Evolutionary conservation across 2,888 invertebrate species (phyloP), one percentile per base, ranked within the genome.

Genomic region (Dynastes maya): DNA sequence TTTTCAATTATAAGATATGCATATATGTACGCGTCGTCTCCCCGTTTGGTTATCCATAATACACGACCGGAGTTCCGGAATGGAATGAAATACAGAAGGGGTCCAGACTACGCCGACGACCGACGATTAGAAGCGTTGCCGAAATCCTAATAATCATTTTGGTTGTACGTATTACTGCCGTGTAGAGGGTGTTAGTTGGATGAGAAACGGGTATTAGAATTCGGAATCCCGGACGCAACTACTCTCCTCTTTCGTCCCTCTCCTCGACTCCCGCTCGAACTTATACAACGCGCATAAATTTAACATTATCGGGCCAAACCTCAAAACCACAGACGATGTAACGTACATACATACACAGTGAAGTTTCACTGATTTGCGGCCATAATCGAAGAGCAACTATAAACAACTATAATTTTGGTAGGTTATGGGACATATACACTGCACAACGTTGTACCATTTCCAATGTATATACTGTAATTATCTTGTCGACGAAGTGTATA

Each of bases 351-450:
- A 74, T 74, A 74, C 72, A 74, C 61, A 45, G 72, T 61, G 76
- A 78, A 78, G 80, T 81, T 78, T 79, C 79, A 80, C 81, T 81
- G 81, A 82, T 82, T 83, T 82, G 82, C 81, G 82, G 82, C 76
- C 74, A 78, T 79, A 81, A 82, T 78, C 80, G 78, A 80, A 79
- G 80, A 79, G 58, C 79, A 77, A 83, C 80, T 82, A 82, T 81
- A 81, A 80, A 79, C 81, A 78, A 78, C 76, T 80, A 82, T 83
- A 82, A 83, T 82, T 83, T 83, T 82, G 82, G 45, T 27, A 81
- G 83, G 82, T 83, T 80, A 76, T 58, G 65, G 53, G 45, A 37
- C 78, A 51, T 16, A 51, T 71, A 77, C 71, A 37, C 16, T 51
- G 63, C 27, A 63, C 40, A 22, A 29, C 67, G 22, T 8, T 68